Evolutionary conservation across 1,140 invertebrate genomes (phyloP), one percentile per base, ranked within the genome.

Genomic region (Ostrea denselamellosa): DNA sequence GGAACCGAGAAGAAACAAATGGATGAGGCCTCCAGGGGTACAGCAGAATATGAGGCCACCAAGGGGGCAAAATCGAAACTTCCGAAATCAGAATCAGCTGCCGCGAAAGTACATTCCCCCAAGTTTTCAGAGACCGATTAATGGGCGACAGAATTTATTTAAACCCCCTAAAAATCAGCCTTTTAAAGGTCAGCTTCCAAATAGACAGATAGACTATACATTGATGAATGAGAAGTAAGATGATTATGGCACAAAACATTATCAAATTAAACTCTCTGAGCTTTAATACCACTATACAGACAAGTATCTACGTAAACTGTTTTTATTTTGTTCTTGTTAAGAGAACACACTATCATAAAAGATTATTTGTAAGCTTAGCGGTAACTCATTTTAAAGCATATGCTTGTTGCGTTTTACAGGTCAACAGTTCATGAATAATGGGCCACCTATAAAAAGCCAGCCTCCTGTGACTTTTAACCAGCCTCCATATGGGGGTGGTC

Each of bases 401-500:
- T 44, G 34, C 34, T 44, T 44, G 34, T 44, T 44, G 14, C 56
- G 7, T 25, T 44, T 17, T 9, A 83, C n/a, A 52, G 52, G 44
- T 53, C 82, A 53, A n/a, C 82, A 83, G n/a, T 53, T 28, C 51
- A 22, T 10, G n/a, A 83, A 83, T 19, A 83, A 53, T n/a, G 82
- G 14, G n/a, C 52, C 52, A 52, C 82, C 52, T 9, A 25, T 53
- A 44, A 52, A 83, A 53, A 53, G 19, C 17, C 82, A 83, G 44
- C 82, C 44, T 12, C 82, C 44, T 12, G 82, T 83, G 34, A 28
- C n/a, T 10, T 83, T 12, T 83, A 52, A 54, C 82, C 82, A 53
- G 44, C 82, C 68, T n/a, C 82, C 82, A 17, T 83, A 53, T 52
- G 82, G n/a, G n/a, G n/a, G 82, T 52, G 82, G 82, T 83, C 82